Evolutionary conservation across 2,888 invertebrate species (phyloP), one percentile per base, ranked within the genome.

Genomic region (Eustalomyia histrio): DNA sequence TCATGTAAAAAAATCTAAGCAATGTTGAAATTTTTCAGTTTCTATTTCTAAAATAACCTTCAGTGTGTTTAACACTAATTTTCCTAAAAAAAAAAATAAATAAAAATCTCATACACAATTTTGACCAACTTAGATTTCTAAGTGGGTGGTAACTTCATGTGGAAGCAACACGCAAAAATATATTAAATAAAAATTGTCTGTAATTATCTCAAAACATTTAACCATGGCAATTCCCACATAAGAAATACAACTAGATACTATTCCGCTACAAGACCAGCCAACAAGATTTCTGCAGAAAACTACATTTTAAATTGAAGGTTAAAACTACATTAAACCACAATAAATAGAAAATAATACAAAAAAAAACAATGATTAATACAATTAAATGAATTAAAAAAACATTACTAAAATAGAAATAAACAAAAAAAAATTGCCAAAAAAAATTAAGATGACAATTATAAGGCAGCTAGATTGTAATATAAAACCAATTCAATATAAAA

Each of bases 141-240:
- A 39, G 39, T 39, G 39, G 39, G 39, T 39, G 39, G 39, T 39
- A 39, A 39, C 39, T 14, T 1, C 12, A 12, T 14, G 10, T 39
- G 2, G 39, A 10, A 39, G 14, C 12, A 14, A 39, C 39, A 39
- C 39, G 39, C 39, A 39, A 39, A 39, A 10, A 39, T 14, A 39
- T 12, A 12, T 12, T 12, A 39, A 14, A 39, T 39, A 39, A 14
- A 39, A 39, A 39, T 39, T 68, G 57, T 39, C 43, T 68, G 57
- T 68, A 68, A 68, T 68, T 68, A 68, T 68, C 57, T 68, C n/a
- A 35, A 24, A 57, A 57, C 57, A 68, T 68, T n/a, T 68, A 57
- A 68, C 67, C 67, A 57, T 68, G 67, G 57, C 57, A 68, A 43
- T 29, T 47, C 52, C 52, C 52, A 52, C 52, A 52, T 52, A 2